Evolutionary conservation across 2,113 vertebrate species (phyloP), one percentile per base, ranked within the genome.

Genomic region (Ursus arctos): DNA sequence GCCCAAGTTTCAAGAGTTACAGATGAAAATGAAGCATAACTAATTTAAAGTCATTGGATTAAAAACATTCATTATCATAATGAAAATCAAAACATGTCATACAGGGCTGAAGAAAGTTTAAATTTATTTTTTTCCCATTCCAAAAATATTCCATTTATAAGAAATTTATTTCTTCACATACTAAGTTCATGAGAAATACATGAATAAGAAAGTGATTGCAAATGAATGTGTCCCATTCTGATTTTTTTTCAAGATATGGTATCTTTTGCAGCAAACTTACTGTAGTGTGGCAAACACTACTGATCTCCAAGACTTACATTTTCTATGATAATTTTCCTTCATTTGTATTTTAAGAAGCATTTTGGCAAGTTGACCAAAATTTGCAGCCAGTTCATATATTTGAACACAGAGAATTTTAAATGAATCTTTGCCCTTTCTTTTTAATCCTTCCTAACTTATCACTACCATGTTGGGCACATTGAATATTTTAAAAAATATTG

Each of bases 11-110:
- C 59, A 85, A 87, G 40, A 98, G 26, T 76, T 33, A 96, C 55
- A 98, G 67, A 96, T 93, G 79, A 98, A 98, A 98, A 98, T 92
- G 92, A 98, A 98, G 82, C 88, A 98, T 92, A 97, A 98, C 59
- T 97, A 97, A 98, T 96, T 97, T 94, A 98, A 96, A 94, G 91
- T 91, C 61, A 97, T 94, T 98, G 84, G 88, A 97, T 95, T 98
- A 97, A 81, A 90, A 79, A 21, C 53, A 36, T 83, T 65, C 10
- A 83, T 59, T 14, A 83, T 33, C 28, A 77, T 57, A 87, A 76
- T 86, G 31, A 80, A 94, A 92, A 74, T 1, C 36, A 79, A 19
- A 76, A 6, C 22, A 82, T 86, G 31, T 18, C 4, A 57, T n/a
- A 69, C 21, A n/a, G 6, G 6, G 21, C 18, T 14, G 11, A 92